Base-by-base conservation (phyloP, 2,888 invertebrate species). In the Unio delphinus region DNA sequence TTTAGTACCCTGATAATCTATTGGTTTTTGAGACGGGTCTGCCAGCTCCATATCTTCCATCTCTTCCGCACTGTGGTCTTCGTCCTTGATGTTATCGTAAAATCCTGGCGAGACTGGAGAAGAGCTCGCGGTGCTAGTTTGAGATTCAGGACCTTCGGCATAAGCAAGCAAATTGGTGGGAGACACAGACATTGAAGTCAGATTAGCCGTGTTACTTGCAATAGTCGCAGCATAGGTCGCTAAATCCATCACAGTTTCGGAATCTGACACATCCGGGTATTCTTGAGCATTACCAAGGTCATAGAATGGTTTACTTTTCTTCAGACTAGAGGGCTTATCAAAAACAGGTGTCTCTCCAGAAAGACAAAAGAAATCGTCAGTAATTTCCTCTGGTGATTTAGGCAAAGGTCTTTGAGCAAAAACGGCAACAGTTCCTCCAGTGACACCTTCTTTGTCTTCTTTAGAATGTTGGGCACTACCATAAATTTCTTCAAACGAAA, bases 171-270 rank as follows among this genome's bases (percentile, higher is more conserved):
- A 68, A 59, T 84, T 84, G 60, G 88, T 87, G 2, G 89, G 89
- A 0, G 88, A 89, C 26, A 88, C 86, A 55, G 87, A 87, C 82
- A 89, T 82, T 65, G 85, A 88, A 26, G 89, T 90, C 57, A 90
- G 70, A 62, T 84, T 87, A 45, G 86, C 88, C 7, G 89, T 90
- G 76, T 87, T 88, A 78, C 85, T 89, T 4, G 89, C 89, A 23
- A 90, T 86, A 7, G 89, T 86, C 17, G 89, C 89, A 1, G 89
- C 89, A 74, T 85, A 90, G 1, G 87, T 86, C 26, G 89, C 89
- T 54, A 90, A 72, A 67, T 89, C 86, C 79, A 89, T 84, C 4
- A 83, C 79, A 18, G 84, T 83, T 4, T 83, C 74, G 4, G 83
- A 81, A 67, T 84, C 84, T 5, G 80, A 76, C 45, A 75, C 62